Conservation (phyloP, 2,113 vertebrate species). For the Bungarus multicinctus region DNA sequence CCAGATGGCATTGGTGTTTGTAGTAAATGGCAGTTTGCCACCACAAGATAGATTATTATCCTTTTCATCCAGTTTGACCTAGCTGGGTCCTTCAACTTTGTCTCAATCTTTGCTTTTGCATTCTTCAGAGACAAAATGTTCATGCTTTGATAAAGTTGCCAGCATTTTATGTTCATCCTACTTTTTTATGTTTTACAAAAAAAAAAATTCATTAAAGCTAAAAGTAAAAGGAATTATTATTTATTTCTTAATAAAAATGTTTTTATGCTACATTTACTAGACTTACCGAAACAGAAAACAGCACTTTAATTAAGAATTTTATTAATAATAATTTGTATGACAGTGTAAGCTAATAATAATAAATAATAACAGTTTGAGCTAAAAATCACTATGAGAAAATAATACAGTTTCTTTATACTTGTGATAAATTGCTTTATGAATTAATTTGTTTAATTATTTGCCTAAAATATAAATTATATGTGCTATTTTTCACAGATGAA, state of each 20-base stretch:
- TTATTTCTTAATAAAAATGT: not conserved
- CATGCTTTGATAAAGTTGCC: not conserved
- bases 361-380: not conserved
- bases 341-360: not conserved
- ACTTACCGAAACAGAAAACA: not conserved
- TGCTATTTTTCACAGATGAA: slow-evolving; percentile 61
- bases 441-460: slow-evolving; percentile 60
- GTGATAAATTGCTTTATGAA: slow-evolving; percentile 42
- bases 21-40: slow-evolving; percentile 27
- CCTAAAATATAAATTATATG: slow-evolving; percentile 65
- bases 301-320: not conserved
- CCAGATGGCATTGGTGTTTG: slow-evolving; percentile 28
- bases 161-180: not conserved
- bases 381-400: slow-evolving; percentile 3
- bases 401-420: slow-evolving; percentile 45
- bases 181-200: not conserved
- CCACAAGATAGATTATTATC: not conserved
- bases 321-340: not conserved
- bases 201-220: not conserved
- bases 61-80: rapidly evolving
- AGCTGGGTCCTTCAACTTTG: rapidly evolving
- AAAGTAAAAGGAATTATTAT: not conserved
- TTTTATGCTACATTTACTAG: not conserved
- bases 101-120: not conserved
- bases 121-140: not conserved